These are phyloP conservation scores for Papilio glaucus DNA, from an alignment of 1,140 invertebrate species.

Conservation along the genomic window DNA sequence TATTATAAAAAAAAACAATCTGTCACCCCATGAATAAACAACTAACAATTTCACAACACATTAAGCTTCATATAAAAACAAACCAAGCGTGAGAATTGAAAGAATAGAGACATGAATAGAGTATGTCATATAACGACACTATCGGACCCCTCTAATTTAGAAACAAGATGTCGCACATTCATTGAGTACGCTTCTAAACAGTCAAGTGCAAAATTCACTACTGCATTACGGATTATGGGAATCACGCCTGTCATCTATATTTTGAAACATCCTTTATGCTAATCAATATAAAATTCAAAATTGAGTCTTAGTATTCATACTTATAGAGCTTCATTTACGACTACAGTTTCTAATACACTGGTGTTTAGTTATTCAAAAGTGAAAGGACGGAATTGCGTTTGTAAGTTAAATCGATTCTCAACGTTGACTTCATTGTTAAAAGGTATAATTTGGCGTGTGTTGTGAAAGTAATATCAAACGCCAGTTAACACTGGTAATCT, in stretches of 20 bases:
- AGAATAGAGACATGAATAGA: conserved; percentile 33
- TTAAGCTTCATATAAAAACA: conserved; percentile 37
- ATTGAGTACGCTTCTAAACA: conserved; percentile 49
- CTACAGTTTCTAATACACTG: not conserved
- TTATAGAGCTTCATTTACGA: conserved; percentile 41
- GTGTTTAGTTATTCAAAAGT: conserved; percentile 29
- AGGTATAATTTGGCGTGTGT: conserved; percentile 36
- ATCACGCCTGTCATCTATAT: conserved; percentile 62
- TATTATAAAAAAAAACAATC: not conserved
- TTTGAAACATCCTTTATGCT: conserved; percentile 45
- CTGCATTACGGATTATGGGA: conserved; percentile 75
- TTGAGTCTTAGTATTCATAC: conserved; percentile 17
- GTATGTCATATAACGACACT: not conserved
- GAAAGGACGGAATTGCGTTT: conserved; percentile 44
- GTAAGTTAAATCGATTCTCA: conserved; percentile 36
- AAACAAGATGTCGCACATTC: conserved; percentile 75
- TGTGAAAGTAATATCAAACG: conserved; percentile 58
- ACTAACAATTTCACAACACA: conserved; percentile 47
- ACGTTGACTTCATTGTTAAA: conserved; percentile 34
- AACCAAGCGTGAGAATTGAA: conserved; percentile 53
- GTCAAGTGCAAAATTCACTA: conserved; percentile 79
- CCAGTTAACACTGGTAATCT: conserved; percentile 68
- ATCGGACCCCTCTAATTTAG: conserved; percentile 59
- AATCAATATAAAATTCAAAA: conserved; percentile 24
- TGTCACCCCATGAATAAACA: conserved; percentile 37